Base-by-base conservation (phyloP, 2,888 invertebrate species). In the Tinea semifulvella region DNA sequence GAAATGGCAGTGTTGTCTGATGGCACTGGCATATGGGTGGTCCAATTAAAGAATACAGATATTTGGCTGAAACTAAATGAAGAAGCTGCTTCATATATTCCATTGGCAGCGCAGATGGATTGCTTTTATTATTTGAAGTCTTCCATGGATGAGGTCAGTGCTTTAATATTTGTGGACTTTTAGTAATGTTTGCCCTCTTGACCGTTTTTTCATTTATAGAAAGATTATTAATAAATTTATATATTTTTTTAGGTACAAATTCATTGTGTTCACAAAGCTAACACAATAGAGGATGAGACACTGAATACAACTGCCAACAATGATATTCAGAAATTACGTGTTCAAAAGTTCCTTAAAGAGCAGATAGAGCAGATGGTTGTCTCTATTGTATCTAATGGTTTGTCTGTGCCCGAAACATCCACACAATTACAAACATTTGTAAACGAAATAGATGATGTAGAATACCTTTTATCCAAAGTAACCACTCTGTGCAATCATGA, bases 111-210 rank as follows among this genome's bases (percentile, higher is more conserved):
- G 11, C 45, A 62, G 40, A 60, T 68, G 46, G 60, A 67, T 53
- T 49, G 51, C 19, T 67, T 80, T 38, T 79, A 74, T 48, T 80
- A 66, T 50, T 44, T 76, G 20, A 36, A 59, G 43, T 64, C 64
- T 60, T 54, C 52, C 49, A 55, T 58, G 19, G 52, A 58, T 8
- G 61, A 70, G 68, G 77, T 76, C 60, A 58, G 46, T 48, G 20
- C 38, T 43, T 50, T n/a, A n/a, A n/a, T n/a, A n/a, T n/a, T n/a
- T n/a, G n/a, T n/a, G n/a, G n/a, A n/a, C n/a, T n/a, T n/a, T n/a
- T n/a, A n/a, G n/a, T n/a, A n/a, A n/a, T n/a, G n/a, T n/a, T n/a
- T n/a, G n/a, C n/a, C n/a, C n/a, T n/a, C n/a, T n/a, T n/a, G n/a
- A n/a, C n/a, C n/a, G n/a, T n/a, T n/a, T n/a, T n/a, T n/a, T n/a